phyloP scores from a whole-genome alignment of 2,113 vertebrate species.

The Hypocryptadius cinnamomeus region DNA sequence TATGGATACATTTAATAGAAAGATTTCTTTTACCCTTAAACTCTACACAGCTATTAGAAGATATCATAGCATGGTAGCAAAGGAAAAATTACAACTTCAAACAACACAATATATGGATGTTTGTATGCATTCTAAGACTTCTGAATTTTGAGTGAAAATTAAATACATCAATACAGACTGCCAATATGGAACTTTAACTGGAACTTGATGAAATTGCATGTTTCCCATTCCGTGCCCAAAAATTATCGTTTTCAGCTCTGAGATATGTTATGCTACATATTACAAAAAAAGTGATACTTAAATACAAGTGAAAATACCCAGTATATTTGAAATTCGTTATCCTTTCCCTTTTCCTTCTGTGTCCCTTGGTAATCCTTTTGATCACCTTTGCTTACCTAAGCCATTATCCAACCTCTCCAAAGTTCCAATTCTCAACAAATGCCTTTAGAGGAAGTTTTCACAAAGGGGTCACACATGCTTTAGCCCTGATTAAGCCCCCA shows the following conservation, averaged over 20 bases:
- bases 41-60: constrained; percentile 6
- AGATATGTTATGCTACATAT: neutral
- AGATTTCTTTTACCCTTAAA: constrained; percentile 25
- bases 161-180: neutral
- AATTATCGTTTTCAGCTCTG: neutral
- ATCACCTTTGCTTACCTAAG: neutral
- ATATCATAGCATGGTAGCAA: constrained; percentile 23
- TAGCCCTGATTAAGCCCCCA: neutral
- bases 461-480: neutral
- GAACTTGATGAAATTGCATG: neutral
- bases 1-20: neutral
- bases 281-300: neutral
- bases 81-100: constrained; percentile 36
- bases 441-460: neutral
- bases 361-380: neutral
- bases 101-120: constrained; percentile 13
- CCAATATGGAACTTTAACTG: neutral
- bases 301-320: neutral
- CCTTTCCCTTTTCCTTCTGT: neutral
- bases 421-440: neutral
- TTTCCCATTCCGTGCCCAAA: neutral
- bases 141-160: constrained; percentile 50
- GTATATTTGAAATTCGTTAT: neutral
- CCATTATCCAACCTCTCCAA: neutral
- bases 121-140: constrained; percentile 18